Conservation (phyloP, 2,113 vertebrate genomes). For the Albula glossodonta region DNA sequence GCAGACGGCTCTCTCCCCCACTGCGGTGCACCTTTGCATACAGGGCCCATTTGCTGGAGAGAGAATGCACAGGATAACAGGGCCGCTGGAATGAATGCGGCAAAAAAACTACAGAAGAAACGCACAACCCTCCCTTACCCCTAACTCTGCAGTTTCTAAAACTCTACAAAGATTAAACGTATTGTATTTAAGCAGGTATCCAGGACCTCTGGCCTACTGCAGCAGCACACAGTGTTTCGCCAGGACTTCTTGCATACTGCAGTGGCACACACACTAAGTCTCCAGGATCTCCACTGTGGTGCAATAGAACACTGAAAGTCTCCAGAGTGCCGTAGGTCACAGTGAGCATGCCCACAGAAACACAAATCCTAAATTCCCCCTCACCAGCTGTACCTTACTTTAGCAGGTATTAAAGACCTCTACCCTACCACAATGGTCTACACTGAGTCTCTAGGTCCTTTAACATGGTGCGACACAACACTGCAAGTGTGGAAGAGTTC, state of each 20-base stretch:
- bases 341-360: too few species aligned
- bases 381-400: neutral
- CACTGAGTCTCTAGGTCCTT: too few species aligned
- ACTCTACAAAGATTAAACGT: neutral
- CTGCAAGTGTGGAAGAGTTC: too few species aligned
- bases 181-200: neutral
- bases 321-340: too few species aligned
- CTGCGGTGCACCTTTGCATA: conserved; percentile 72
- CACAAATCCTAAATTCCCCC: neutral
- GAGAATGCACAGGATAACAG: conserved; percentile 27
- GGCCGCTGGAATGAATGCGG: neutral
- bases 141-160: neutral
- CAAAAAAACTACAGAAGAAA: conserved; percentile 4
- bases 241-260: too few species aligned
- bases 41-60: conserved; percentile 77
- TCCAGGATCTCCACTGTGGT: too few species aligned
- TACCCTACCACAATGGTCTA: too few species aligned
- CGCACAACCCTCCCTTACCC: neutral
- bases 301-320: too few species aligned
- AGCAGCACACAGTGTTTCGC: neutral
- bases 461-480: too few species aligned
- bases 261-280: too few species aligned
- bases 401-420: too few species aligned
- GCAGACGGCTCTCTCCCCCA: conserved; percentile 65
- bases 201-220: neutral